Conservation (phyloP, 2,888 invertebrate species). For the Troilus luridus region DNA sequence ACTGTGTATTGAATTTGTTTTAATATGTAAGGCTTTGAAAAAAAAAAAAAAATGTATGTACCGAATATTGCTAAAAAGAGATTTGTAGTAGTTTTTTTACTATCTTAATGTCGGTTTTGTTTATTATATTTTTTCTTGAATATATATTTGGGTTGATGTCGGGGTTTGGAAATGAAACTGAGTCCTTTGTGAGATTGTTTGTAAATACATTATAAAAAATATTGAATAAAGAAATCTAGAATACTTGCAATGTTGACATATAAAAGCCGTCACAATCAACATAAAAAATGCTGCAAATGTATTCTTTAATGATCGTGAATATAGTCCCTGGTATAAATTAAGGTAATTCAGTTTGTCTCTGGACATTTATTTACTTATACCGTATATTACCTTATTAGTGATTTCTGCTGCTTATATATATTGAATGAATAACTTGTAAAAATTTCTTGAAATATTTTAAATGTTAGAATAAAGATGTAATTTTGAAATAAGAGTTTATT, state of each 20-base stretch:
- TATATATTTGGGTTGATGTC: conserved; percentile 45
- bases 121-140: conserved; percentile 44
- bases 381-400: background rate
- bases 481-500: conserved; percentile 25
- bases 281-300: background rate
- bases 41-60: conserved; percentile 45
- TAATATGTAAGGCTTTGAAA: conserved; percentile 56
- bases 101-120: conserved; percentile 51
- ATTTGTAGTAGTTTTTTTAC: conserved; percentile 57
- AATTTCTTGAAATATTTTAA: conserved; percentile 6
- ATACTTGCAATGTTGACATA: background rate
- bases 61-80: conserved; percentile 49
- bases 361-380: background rate
- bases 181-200: conserved; percentile 8
- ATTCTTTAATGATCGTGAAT: background rate
- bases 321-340: conserved; percentile 22
- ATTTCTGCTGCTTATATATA: background rate
- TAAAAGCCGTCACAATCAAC: background rate
- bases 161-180: conserved; percentile 59
- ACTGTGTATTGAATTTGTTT: conserved; percentile 28
- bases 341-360: background rate
- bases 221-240: background rate
- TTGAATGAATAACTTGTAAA: background rate
- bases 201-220: conserved; percentile 32
- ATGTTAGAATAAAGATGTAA: conserved; percentile 5